A percentile compares a stretch with the other conserved stretches of the same genome.
Conservation (phyloP, 1,140 invertebrate genomes). For the Ips typographus region DNA sequence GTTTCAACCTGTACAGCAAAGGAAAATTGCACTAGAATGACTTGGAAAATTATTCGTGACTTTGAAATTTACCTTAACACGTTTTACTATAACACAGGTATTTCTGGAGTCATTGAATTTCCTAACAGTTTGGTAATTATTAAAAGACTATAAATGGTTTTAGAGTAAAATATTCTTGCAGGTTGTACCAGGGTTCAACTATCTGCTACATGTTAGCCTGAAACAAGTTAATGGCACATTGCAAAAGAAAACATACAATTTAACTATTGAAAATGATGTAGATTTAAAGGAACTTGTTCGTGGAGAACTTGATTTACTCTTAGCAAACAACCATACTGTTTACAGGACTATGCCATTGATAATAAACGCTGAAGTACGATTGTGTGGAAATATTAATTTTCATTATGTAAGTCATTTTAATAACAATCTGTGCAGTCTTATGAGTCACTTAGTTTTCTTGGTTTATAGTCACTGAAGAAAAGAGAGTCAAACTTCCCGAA, state of each 20-base stretch:
- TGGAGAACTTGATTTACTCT: too few relatives aligned
- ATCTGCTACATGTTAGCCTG: slow-evolving; percentile 29
- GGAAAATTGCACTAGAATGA: slow-evolving; percentile 33
- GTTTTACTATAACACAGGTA: slow-evolving; percentile 15
- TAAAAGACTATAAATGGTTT: too few relatives aligned
- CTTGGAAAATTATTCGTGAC: slow-evolving; percentile 33
- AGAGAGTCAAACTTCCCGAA: too few relatives aligned
- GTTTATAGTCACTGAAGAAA: too few relatives aligned
- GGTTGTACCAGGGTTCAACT: slow-evolving; percentile 30
- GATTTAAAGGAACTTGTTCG: too few relatives aligned
- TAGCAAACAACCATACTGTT: slow-evolving; percentile 6
- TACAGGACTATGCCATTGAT: slow-evolving; percentile 1
- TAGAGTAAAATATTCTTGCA: slow-evolving; percentile 8
- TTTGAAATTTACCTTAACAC: slow-evolving; percentile 29
- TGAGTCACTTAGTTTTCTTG: too few relatives aligned
- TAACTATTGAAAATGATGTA: too few relatives aligned
- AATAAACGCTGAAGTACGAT: slow-evolving; percentile 20
- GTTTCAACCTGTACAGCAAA: slow-evolving; percentile 16
- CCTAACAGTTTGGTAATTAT: slow-evolving; percentile 23
- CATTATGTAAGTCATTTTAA: slow-evolving; percentile 21
- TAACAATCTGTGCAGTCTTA: too few relatives aligned
- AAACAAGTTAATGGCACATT: neutral
- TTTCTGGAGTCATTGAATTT: slow-evolving; percentile 20
- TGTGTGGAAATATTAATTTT: slow-evolving; percentile 17
- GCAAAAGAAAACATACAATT: too few relatives aligned